Evolutionary conservation across 2,888 invertebrate genomes (phyloP).

Genomic region (Dyspetes luteomarginatus): DNA sequence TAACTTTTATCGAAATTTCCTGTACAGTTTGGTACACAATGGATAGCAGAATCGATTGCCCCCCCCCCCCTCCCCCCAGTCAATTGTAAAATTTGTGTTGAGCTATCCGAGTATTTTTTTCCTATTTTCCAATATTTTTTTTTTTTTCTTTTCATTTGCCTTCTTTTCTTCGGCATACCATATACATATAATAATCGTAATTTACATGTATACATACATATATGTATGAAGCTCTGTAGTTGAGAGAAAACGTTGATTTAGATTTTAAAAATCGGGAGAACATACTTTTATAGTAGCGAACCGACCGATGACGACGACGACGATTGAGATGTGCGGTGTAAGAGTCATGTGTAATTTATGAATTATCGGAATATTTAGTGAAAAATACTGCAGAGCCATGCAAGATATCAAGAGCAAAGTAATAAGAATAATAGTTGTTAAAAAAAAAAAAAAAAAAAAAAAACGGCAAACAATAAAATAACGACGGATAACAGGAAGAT

Average conservation of each 20-base stretch:
- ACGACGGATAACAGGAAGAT: slow-evolving; percentile 30
- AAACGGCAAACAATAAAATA: slow-evolving; percentile 10
- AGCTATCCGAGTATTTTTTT: slow-evolving; percentile 44
- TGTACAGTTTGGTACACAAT: slow-evolving; percentile 20
- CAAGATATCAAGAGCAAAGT: slow-evolving; percentile 56
- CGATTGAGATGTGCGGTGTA: slow-evolving; percentile 46
- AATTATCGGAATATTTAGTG: slow-evolving; percentile 57
- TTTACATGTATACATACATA: slow-evolving; percentile 69
- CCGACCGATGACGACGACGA: slow-evolving; percentile 55
- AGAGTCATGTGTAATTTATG: slow-evolving; percentile 56
- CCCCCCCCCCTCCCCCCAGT: not conserved
- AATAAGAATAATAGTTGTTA: not conserved
- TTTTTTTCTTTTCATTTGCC: slow-evolving; percentile 48
- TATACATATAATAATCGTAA: slow-evolving; percentile 70
- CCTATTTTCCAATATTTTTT: slow-evolving; percentile 14
- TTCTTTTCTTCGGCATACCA: slow-evolving; percentile 65
- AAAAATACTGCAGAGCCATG: slow-evolving; percentile 44
- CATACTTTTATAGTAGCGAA: slow-evolving; percentile 59
- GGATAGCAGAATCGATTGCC: slow-evolving; percentile 11
- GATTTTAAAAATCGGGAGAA: slow-evolving; percentile 53
- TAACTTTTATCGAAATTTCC: slow-evolving; percentile 50
- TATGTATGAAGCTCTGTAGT: slow-evolving; percentile 72
- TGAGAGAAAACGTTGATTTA: slow-evolving; percentile 65
- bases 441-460: slow-evolving; percentile 39
- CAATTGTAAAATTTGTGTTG: slow-evolving; percentile 56